Evolutionary conservation across 2,113 vertebrate species (phyloP).

Genomic region (Himantopus leucocephalus): DNA sequence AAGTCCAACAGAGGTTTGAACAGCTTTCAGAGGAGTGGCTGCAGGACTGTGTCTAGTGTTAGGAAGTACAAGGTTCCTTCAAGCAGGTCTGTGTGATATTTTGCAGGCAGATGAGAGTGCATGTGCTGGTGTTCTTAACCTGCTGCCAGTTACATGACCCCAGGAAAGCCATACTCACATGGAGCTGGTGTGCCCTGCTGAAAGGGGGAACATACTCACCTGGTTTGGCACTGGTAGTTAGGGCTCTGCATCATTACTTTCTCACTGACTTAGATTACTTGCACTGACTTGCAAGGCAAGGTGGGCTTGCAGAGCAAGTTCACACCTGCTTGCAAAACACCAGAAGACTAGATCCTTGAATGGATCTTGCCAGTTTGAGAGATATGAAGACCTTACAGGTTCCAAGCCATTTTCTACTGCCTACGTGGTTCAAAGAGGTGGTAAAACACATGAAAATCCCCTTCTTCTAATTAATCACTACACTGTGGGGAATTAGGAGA

Average conservation of each 20-base stretch:
- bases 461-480: neutral
- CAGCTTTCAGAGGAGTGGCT: neutral
- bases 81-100: neutral
- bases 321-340: neutral
- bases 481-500: neutral
- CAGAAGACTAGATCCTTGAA: neutral
- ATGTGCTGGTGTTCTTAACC: neutral
- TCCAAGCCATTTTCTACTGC: neutral
- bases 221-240: neutral
- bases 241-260: neutral
- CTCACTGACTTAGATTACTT: neutral
- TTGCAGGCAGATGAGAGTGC: neutral
- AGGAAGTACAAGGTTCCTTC: neutral
- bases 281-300: neutral
- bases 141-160: neutral
- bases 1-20: neutral
- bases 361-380: neutral
- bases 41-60: neutral
- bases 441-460: neutral
- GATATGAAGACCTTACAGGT: neutral
- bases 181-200: neutral
- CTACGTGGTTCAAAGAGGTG: neutral
- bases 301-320: neutral
- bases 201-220: neutral
- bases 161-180: accelerated